phyloP scores from a whole-genome alignment of 2,797 vertebrate genomes.

The Erethizon dorsatum region DNA sequence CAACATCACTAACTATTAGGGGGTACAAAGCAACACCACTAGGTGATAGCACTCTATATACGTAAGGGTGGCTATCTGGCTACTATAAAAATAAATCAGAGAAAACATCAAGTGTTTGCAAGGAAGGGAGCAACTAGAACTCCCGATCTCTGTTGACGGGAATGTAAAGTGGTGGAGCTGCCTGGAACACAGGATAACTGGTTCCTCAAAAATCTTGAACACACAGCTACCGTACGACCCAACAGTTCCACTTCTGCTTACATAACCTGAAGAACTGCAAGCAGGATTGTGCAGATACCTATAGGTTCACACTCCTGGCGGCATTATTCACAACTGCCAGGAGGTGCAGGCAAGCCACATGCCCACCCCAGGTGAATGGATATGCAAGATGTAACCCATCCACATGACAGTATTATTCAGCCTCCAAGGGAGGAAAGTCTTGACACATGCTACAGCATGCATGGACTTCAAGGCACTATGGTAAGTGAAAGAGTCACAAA shows the following conservation, averaged over 20 bases:
- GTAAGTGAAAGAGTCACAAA: background rate
- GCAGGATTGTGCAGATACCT: background rate
- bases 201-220: background rate
- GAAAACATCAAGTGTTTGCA: background rate
- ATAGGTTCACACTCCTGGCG: too few relatives aligned
- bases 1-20: background rate
- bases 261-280: background rate
- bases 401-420: background rate
- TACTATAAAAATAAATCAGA: background rate
- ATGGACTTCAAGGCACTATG: background rate
- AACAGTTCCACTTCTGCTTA: background rate
- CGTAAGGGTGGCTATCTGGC: background rate
- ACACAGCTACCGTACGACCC: background rate
- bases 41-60: background rate
- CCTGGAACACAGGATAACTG: background rate
- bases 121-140: background rate
- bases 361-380: too few relatives aligned
- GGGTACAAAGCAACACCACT: background rate
- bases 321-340: background rate
- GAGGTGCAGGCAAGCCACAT: background rate
- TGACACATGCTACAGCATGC: background rate
- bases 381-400: background rate
- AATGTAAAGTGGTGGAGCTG: background rate
- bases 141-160: background rate
- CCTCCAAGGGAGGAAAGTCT: background rate